Conservation (phyloP, 2,797 vertebrate species). For the Anabacerthia variegaticeps region DNA sequence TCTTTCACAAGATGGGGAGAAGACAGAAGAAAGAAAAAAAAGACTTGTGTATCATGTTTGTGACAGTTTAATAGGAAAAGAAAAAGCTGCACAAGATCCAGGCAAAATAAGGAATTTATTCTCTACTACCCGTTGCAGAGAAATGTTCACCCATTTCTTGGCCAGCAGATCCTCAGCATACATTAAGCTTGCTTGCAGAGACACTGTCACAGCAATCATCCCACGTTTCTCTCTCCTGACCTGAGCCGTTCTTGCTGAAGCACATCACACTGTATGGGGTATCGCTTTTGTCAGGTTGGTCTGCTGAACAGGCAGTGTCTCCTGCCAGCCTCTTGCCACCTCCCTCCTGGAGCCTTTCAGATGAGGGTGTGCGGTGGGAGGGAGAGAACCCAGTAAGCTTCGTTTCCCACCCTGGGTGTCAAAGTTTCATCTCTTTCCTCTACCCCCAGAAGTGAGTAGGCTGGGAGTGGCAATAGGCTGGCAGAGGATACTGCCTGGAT, state of each 20-base stretch:
- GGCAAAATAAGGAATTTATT: not conserved
- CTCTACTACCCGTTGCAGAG: not conserved
- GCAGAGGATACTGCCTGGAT: not conserved
- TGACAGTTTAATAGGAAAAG: not conserved
- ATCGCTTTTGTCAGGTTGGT: not conserved
- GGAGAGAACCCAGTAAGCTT: not conserved
- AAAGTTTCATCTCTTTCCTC: not conserved
- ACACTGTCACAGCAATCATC: fast-evolving
- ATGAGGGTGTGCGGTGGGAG: fast-evolving
- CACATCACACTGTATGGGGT: fast-evolving
- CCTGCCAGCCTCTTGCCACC: not conserved
- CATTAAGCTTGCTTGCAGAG: fast-evolving
- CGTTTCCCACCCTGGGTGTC: not conserved
- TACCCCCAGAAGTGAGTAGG: not conserved
- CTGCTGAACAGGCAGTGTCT: fast-evolving
- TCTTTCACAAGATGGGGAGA: not conserved
- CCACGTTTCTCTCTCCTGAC: not conserved
- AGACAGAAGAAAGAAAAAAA: not conserved
- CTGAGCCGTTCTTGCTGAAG: not conserved
- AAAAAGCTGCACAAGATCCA: not conserved
- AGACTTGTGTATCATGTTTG: not conserved
- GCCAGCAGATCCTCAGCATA: not conserved
- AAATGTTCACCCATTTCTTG: not conserved
- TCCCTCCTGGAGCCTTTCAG: not conserved
- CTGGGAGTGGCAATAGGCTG: not conserved